Base-by-base conservation (phyloP, 2,797 vertebrate genomes). In the Arrhamphus sclerolepis region DNA sequence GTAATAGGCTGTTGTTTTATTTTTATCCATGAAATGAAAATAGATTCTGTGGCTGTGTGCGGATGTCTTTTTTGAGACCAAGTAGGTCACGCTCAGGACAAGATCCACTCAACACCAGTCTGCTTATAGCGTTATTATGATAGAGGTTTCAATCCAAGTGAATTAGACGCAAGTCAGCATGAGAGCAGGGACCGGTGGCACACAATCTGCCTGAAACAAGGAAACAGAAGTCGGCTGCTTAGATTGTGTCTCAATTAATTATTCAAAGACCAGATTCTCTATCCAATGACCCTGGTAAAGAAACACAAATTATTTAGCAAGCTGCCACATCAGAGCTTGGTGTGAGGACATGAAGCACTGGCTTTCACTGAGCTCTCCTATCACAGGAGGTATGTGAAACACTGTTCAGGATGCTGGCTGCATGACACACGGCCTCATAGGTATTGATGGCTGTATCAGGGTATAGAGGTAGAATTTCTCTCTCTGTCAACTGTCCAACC, bases 261-360 rank as follows among this genome's bases (percentile, higher is more conserved):
- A 94, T 94, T 93, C 85, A 94, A 66, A 68, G 64, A 56, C 77
- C 82, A 86, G 89, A 92, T 92, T 92, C 87, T 89, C 88, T 91
- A 92, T 90, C 90, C 91, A 89, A 93, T 93, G 92, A 92, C 91
- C 92, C 91, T 63, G 72, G 87, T 92, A 92, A 93, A 92, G 86
- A 91, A 92, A 88, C 91, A 91, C 90, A 92, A 92, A 93, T 93
- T 90, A 93, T 94, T 93, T 92, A 93, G 88, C 78, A 66, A 91
- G 90, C 92, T 92, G 91, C 88, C 92, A 91, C 90, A 89, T 89
- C 82, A 81, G 78, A 68, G 81, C 77, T 85, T 78, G 82, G 87
- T 87, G 80, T 86, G 87, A 83, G 84, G 75, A 86, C 81, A 78
- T 80, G 86, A 92, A 86, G 87, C 72, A 41, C 42, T 55, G 74